Evolutionary conservation across 2,888 invertebrate species (phyloP), one percentile per base, ranked within the genome.

Genomic region (Ophion costatus): DNA sequence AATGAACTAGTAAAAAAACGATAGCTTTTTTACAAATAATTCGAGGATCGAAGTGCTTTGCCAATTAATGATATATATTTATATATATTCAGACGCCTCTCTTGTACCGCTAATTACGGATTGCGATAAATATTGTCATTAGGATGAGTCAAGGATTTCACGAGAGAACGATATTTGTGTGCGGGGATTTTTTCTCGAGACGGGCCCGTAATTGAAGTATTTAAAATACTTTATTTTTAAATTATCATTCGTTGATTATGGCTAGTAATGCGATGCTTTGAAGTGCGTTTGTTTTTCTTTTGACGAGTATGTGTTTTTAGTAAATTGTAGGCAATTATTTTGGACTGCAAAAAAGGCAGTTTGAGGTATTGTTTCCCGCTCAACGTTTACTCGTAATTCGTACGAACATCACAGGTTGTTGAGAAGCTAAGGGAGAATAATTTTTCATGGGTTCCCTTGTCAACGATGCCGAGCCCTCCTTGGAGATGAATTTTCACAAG

Each of bases 1-100:
- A 33, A 7, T 51, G 67, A 69, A 74, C 78, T 76, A 75, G 70
- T 71, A 4, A 17, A 17, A 76, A 85, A 70, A 66, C 70, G 51
- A 82, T 82, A 82, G 79, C 79, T 85, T 85, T 85, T 82, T 67
- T 85, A 85, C 85, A 76, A 64, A 75, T 22, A 67, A 79, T 71
- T 61, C 66, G 79, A 80, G 66, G 22, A 82, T 75, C 73, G 56
- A 76, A 71, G 79, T 67, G 82, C 76, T 85, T 82, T 59, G 79
- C 79, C 75, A 80, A 70, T 81, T 74, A 71, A 56, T 67, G 74
- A 76, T 78, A 71, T 24, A 79, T 64, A 64, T 56, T 7, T 38
- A 38, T 38, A 64, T 56, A 38, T 45, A 45, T 14, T 45, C 45
- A 45, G 45, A 57, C 61, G 71, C 57, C 22, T 64, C 70, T 79